Conservation (phyloP, 2,888 invertebrate species). For the Bellardia bayeri region DNA sequence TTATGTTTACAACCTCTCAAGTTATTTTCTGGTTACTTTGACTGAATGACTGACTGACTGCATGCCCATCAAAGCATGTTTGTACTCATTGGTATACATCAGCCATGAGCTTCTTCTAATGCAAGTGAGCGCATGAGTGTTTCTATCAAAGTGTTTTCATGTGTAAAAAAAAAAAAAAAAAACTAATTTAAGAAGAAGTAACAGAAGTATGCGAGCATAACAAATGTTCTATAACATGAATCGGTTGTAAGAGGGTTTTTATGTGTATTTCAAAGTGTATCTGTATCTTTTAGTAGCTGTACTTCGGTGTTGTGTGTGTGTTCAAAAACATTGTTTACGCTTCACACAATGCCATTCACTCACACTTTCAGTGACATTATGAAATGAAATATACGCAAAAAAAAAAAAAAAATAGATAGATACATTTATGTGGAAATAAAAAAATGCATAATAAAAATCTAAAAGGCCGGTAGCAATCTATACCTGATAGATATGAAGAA, state of each 20-base stretch:
- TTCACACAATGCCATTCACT: conserved; percentile 68
- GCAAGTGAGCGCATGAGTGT: conserved; percentile 3
- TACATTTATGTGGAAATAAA: conserved; percentile 11
- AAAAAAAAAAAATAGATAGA: conserved; percentile 7
- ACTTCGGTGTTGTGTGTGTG: conserved; percentile 5
- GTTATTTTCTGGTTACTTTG: conserved; percentile 70
- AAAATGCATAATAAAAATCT: background rate
- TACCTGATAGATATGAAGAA: conserved; percentile 5
- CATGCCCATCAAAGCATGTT: conserved; percentile 50
- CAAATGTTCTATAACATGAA: conserved; percentile 59
- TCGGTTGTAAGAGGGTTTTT: conserved; percentile 34
- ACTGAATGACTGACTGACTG: conserved; percentile 52
- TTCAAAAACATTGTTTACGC: conserved; percentile 59
- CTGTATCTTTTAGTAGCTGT: background rate
- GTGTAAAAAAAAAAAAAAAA: conserved; percentile 1
- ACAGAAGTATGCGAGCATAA: conserved; percentile 52
- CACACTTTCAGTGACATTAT: conserved; percentile 62
- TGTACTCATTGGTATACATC: conserved; percentile 27
- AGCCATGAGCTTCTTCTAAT: conserved; percentile 28
- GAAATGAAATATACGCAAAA: conserved; percentile 42
- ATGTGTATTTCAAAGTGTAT: conserved; percentile 10
- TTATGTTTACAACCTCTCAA: conserved; percentile 67
- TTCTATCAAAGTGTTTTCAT: conserved; percentile 18
- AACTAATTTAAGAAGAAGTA: conserved; percentile 23
- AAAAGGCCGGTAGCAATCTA: conserved; percentile 59